Conservation (phyloP, 2,888 invertebrate species). For the Drosophila demipolita region DNA sequence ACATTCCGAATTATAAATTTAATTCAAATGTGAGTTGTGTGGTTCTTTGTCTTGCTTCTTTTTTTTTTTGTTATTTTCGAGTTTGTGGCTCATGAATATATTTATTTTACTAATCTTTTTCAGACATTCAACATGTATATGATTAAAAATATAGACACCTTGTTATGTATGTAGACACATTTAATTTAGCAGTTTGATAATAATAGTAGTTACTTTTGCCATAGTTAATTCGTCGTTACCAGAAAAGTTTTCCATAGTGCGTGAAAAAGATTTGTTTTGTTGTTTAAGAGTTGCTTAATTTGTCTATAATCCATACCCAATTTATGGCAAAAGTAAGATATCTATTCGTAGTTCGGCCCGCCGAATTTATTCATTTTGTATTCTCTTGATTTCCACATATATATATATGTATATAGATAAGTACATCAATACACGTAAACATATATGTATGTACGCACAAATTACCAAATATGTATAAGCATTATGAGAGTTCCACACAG, state of each 20-base stretch:
- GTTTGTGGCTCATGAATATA: conserved; percentile 15
- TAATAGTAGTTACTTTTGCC: conserved; percentile 20
- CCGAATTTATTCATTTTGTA: conserved; percentile 16
- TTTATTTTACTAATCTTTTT: conserved; percentile 5
- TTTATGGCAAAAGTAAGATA: conserved; percentile 12
- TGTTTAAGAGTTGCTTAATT: not conserved
- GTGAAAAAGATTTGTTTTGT: not conserved
- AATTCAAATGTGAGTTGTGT: conserved; percentile 24
- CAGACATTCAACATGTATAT: conserved; percentile 31
- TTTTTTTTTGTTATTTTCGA: conserved; percentile 20
- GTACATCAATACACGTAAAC: conserved; percentile 2
- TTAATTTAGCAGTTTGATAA: conserved; percentile 22
- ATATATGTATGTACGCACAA: conserved; percentile 1
- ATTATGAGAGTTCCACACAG: conserved; percentile 3
- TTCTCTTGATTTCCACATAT: conserved; percentile 13
- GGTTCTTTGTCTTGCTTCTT: conserved; percentile 22
- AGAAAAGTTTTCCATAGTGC: not conserved
- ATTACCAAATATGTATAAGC: conserved; percentile 8
- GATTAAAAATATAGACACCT: conserved; percentile 59
- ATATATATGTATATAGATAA: conserved; percentile 1
- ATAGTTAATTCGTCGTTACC: conserved; percentile 6
- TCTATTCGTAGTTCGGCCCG: conserved; percentile 20
- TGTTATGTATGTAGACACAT: conserved; percentile 33
- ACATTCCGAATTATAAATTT: conserved; percentile 9
- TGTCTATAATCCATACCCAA: not conserved